These are phyloP conservation scores for Marisa cornuarietis DNA, from an alignment of 1,140 invertebrate genomes.

Conservation along the genomic window DNA sequence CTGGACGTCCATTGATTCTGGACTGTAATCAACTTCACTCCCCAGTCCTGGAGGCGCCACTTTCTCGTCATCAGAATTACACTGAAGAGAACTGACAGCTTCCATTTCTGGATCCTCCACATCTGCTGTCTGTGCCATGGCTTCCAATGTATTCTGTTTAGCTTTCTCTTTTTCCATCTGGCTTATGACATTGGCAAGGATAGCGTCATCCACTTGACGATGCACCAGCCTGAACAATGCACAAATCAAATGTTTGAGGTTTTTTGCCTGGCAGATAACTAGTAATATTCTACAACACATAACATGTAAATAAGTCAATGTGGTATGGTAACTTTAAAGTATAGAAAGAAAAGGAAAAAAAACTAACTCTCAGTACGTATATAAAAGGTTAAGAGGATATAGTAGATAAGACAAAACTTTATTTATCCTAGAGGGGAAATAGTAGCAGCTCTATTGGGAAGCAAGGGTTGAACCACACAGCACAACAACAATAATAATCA, in stretches of 20 bases:
- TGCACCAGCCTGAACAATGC: conserved; percentile 52
- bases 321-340: not conserved
- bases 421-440: no score
- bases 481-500: no score
- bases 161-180: conserved; percentile 52
- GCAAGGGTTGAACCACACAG: no score
- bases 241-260: not conserved
- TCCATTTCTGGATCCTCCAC: not conserved
- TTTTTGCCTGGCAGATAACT: not conserved
- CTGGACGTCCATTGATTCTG: conserved; percentile 17
- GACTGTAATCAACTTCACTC: not conserved
- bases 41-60: not conserved
- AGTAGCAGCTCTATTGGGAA: no score
- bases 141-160: conserved; percentile 50
- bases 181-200: conserved; percentile 40
- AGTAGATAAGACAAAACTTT: no score
- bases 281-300: not conserved
- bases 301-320: not conserved
- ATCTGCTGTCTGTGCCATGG: not conserved
- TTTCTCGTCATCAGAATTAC: not conserved
- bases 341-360: not conserved
- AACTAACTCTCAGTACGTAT: no score
- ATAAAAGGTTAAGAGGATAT: no score
- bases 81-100: not conserved
- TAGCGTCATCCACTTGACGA: conserved; percentile 50